These are phyloP conservation scores for Cosmia pyralina DNA, from an alignment of 2,888 invertebrate genomes.

Conservation along the genomic window DNA sequence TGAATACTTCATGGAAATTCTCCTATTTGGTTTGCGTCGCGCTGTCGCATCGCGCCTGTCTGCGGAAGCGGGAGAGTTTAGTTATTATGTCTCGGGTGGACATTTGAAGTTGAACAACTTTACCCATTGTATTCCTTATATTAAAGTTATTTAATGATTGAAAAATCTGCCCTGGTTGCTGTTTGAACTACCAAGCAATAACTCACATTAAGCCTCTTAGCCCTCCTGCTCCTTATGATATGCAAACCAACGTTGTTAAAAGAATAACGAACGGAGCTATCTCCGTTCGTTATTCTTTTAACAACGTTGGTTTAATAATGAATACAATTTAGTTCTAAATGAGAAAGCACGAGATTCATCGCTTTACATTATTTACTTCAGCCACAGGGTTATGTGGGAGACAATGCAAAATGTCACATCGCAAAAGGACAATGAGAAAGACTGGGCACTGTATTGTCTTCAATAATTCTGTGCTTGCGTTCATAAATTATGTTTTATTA, in stretches of 20 bases:
- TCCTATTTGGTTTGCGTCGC: no score
- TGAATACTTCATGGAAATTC: no score
- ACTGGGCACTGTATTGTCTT: conserved; percentile 11
- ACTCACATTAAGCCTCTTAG: not conserved
- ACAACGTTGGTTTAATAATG: no score
- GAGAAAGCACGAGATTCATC: conserved; percentile 46
- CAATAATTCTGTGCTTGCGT: conserved; percentile 22
- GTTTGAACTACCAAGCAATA: not conserved
- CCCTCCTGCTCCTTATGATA: not conserved
- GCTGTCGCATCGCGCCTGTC: no score
- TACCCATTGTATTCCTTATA: not conserved
- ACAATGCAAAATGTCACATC: conserved; percentile 37
- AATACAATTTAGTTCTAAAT: conserved; percentile 53
- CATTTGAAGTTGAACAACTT: no score
- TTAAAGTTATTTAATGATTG: not conserved
- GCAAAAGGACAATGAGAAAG: conserved; percentile 18
- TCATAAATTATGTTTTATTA: conserved; percentile 8
- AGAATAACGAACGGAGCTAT: conserved; percentile 25
- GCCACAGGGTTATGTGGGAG: conserved; percentile 26
- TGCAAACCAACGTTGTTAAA: conserved; percentile 1
- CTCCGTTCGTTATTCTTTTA: no score
- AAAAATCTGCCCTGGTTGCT: not conserved
- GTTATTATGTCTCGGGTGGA: not conserved
- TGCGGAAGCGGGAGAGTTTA: no score
- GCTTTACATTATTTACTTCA: conserved; percentile 49